Percentiles rank a stretch among this genome's conserved stretches.
Evolutionary conservation across 2,797 vertebrate species (phyloP).

Genomic region (Bothrops alternatus): DNA sequence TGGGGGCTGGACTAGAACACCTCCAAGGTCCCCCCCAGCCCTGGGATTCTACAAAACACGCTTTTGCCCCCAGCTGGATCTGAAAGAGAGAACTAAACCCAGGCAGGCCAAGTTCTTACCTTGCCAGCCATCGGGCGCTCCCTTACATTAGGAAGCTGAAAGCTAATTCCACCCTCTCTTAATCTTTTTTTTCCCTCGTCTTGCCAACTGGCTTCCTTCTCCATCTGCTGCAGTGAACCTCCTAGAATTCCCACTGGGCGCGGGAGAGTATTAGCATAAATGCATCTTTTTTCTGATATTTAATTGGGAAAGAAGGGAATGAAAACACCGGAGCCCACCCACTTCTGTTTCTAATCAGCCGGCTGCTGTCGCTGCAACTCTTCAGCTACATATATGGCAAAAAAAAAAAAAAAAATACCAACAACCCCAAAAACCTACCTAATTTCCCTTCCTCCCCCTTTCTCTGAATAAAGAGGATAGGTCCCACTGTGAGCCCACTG

Average conservation of each 20-base stretch:
- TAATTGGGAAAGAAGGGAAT: not conserved
- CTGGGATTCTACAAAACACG: too few relatives aligned
- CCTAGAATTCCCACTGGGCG: not conserved
- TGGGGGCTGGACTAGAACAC: too few relatives aligned
- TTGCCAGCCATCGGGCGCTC: not conserved
- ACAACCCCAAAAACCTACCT: not conserved
- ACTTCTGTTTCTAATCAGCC: constrained; percentile 7
- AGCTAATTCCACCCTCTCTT: too few relatives aligned
- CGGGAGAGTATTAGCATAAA: not conserved
- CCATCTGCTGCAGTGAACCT: not conserved
- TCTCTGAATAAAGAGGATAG: not conserved
- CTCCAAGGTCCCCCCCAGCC: too few relatives aligned
- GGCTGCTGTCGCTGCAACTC: not conserved
- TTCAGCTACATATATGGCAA: not conserved
- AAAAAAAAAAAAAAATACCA: not conserved
- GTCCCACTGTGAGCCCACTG: too few relatives aligned
- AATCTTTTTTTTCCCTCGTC: not conserved
- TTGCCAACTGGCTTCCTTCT: not conserved
- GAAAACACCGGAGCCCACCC: not conserved
- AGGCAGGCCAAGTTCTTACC: not conserved
- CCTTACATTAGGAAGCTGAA: not conserved
- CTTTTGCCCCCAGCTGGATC: not conserved
- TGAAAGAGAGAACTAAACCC: not conserved
- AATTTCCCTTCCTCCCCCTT: not conserved
- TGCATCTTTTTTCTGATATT: constrained; percentile 1